Percentiles rank a stretch among this genome's conserved stretches.
Conservation (phyloP, 2,113 vertebrate genomes). For the Microcebus jonahi region DNA sequence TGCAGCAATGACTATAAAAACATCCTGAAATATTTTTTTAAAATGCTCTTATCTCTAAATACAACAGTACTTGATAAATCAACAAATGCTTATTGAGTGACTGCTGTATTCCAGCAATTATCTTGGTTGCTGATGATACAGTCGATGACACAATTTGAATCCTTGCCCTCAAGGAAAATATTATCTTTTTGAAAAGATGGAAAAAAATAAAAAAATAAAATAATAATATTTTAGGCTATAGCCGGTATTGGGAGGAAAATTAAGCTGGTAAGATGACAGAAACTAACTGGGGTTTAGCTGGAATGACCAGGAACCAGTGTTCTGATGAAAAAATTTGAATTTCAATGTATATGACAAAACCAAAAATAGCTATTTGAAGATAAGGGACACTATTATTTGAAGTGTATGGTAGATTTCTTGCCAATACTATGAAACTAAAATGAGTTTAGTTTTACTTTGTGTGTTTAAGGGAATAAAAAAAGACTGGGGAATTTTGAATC, state of each 20-base stretch:
- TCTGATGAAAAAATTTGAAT: neutral
- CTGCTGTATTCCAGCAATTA: neutral
- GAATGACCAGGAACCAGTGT: neutral
- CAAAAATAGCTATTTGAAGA: neutral
- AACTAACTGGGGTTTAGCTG: neutral
- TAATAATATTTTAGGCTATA: neutral
- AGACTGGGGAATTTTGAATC: neutral
- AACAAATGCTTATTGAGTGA: neutral
- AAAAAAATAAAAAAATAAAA: neutral
- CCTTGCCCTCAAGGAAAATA: neutral
- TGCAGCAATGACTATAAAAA: neutral
- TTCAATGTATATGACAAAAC: neutral
- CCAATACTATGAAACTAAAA: neutral
- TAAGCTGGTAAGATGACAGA: neutral
- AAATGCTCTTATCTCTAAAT: neutral
- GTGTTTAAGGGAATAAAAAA: neutral
- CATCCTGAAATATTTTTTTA: neutral
- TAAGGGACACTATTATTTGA: neutral
- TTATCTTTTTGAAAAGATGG: neutral
- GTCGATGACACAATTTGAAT: neutral
- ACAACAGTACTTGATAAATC: neutral
- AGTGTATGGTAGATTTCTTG: neutral
- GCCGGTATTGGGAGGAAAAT: neutral
- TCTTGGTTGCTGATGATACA: neutral
- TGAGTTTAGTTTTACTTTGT: neutral